Conservation (phyloP, 2,888 invertebrate species). For the Carabus problematicus region DNA sequence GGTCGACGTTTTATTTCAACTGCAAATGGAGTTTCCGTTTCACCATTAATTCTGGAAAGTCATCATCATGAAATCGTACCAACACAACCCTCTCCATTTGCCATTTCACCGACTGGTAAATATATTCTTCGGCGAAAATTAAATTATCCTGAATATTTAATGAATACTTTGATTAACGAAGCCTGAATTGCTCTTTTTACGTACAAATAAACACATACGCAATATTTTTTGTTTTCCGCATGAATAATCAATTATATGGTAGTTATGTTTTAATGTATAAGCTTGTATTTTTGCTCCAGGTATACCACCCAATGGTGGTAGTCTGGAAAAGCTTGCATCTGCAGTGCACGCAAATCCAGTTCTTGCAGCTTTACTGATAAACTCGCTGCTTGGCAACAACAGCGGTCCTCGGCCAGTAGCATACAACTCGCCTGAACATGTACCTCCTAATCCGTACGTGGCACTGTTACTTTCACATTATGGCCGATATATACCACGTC, state of each 20-base stretch:
- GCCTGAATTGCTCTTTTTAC: too few relatives aligned
- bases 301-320: neutral
- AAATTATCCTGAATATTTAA: constrained; percentile 41
- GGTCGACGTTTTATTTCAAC: constrained; percentile 29
- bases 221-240: too few relatives aligned
- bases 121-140: constrained; percentile 40
- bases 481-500: constrained; percentile 64
- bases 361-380: constrained; percentile 52
- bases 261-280: neutral
- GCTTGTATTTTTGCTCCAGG: neutral
- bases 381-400: constrained; percentile 50
- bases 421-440: constrained; percentile 65
- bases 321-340: constrained; percentile 26
- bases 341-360: constrained; percentile 51
- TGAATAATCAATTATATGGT: too few relatives aligned
- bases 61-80: constrained; percentile 30
- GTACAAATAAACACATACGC: too few relatives aligned
- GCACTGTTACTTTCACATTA: constrained; percentile 70
- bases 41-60: constrained; percentile 34
- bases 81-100: constrained; percentile 15
- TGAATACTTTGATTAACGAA: constrained; percentile 36
- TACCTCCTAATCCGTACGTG: constrained; percentile 66
- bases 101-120: constrained; percentile 33
- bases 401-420: constrained; percentile 51
- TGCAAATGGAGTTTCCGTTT: constrained; percentile 20